phyloP scores from a whole-genome alignment of 2,113 vertebrate species.

The Charadrius vociferus region DNA sequence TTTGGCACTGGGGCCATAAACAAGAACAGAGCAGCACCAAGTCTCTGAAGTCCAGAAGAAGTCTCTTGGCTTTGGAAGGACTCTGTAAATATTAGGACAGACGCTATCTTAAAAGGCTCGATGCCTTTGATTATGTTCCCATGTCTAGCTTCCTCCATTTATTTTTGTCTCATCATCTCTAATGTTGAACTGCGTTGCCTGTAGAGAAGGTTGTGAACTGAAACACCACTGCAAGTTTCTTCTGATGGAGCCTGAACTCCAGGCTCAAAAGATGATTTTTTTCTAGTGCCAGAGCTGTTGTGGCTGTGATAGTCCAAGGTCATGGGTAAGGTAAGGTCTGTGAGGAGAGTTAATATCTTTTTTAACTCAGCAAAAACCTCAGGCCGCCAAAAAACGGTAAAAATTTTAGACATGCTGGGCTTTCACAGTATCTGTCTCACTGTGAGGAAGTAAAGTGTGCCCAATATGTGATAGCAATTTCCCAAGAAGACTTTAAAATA shows the following conservation, averaged over 20 bases:
- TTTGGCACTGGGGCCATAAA: constrained; percentile 23
- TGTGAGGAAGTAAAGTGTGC: not conserved
- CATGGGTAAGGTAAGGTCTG: not conserved
- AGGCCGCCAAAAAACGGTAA: fast-evolving
- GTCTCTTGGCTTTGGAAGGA: constrained; percentile 2
- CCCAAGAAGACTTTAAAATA: not conserved
- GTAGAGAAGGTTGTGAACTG: constrained; percentile 13
- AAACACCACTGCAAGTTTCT: not conserved
- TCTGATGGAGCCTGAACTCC: constrained; percentile 20
- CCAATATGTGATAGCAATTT: not conserved
- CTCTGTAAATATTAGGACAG: constrained; percentile 46
- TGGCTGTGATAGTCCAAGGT: not conserved
- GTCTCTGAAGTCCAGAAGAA: constrained; percentile 58
- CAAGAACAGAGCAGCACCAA: constrained; percentile 16
- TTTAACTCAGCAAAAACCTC: not conserved
- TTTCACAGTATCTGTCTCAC: not conserved
- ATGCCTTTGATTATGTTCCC: constrained; percentile 56
- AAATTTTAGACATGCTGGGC: not conserved
- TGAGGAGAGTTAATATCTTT: not conserved
- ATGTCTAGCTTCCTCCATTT: constrained; percentile 28
- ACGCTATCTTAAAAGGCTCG: constrained; percentile 27
- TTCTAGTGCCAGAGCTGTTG: not conserved
- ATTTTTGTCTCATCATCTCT: constrained; percentile 34
- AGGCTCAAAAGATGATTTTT: not conserved
- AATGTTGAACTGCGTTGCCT: not conserved